Evolutionary conservation across 2,797 vertebrate genomes (phyloP).

Genomic region (Bryconaethiops microstoma): DNA sequence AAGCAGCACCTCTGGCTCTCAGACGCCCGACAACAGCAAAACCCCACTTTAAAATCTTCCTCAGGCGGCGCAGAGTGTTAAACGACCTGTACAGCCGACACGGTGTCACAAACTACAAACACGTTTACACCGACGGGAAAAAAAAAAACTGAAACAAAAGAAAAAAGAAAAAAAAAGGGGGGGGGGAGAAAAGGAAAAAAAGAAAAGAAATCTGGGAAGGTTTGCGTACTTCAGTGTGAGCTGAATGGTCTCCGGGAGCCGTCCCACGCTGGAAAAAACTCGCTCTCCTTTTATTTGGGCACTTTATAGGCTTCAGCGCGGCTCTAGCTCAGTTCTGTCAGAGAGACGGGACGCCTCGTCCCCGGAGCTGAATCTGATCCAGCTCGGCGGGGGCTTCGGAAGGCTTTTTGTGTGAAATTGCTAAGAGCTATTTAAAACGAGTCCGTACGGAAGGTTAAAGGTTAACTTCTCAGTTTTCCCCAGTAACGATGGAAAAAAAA

Average conservation of each 20-base stretch:
- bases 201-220: slow-evolving; percentile 58
- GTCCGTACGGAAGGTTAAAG: slow-evolving; percentile 39
- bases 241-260: slow-evolving; percentile 63
- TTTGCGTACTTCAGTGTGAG: slow-evolving; percentile 64
- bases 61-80: slow-evolving; percentile 68
- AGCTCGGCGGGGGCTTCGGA: slow-evolving; percentile 41
- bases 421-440: slow-evolving; percentile 51
- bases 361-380: slow-evolving; percentile 50
- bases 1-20: slow-evolving; percentile 72
- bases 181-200: slow-evolving; percentile 39
- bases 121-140: slow-evolving; percentile 86
- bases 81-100: slow-evolving; percentile 87
- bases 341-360: slow-evolving; percentile 43
- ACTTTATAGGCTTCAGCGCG: slow-evolving; percentile 81
- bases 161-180: slow-evolving; percentile 51
- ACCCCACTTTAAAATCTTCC: slow-evolving; percentile 58
- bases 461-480: slow-evolving; percentile 80
- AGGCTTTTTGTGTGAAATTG: slow-evolving; percentile 49
- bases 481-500: slow-evolving; percentile 82
- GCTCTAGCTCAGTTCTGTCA: slow-evolving; percentile 64
- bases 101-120: slow-evolving; percentile 92
- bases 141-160: too few relatives aligned
- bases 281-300: slow-evolving; percentile 75
- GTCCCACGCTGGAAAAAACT: slow-evolving; percentile 69
- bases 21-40: slow-evolving; percentile 65